A percentile compares a stretch with the other conserved stretches of the same genome.
phyloP scores from a whole-genome alignment of 2,797 vertebrate species.

The Girardinus metallicus region DNA sequence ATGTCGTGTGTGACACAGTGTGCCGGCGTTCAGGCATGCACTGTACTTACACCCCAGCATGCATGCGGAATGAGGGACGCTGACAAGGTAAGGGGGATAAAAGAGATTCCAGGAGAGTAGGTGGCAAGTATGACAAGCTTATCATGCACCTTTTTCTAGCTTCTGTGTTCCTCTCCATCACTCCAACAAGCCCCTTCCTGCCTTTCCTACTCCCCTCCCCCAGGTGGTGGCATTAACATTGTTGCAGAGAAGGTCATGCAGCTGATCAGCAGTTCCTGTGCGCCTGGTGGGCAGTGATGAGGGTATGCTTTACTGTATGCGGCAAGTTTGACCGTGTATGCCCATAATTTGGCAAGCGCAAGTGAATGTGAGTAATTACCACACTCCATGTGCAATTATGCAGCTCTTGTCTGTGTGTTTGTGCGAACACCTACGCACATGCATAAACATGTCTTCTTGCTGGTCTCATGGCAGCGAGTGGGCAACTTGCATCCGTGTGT shows the following conservation, averaged over 20 bases:
- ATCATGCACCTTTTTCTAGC: constrained; percentile 25
- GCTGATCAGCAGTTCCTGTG: constrained; percentile 63
- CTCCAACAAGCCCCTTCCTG: constrained; percentile 29
- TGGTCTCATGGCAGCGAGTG: constrained; percentile 37
- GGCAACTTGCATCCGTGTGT: constrained; percentile 23
- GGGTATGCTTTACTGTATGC: constrained; percentile 34
- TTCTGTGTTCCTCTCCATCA: constrained; percentile 29
- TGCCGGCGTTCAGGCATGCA: not conserved
- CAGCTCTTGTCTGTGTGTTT: constrained; percentile 42
- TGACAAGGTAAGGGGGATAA: constrained; percentile 41
- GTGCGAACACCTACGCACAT: constrained; percentile 52
- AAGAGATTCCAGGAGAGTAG: constrained; percentile 38
- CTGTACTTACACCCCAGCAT: not conserved
- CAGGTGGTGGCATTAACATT: constrained; percentile 77
- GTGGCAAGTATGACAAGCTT: constrained; percentile 22
- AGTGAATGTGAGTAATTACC: constrained; percentile 52
- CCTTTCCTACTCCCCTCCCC: constrained; percentile 30
- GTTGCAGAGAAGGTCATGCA: constrained; percentile 74
- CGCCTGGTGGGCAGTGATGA: constrained; percentile 34
- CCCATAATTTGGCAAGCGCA: constrained; percentile 33
- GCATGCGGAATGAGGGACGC: constrained; percentile 4
- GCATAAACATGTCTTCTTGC: constrained; percentile 50
- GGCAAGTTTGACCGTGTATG: constrained; percentile 29
- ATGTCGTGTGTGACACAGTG: not conserved
- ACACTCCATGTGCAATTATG: constrained; percentile 51